Base-by-base conservation (phyloP, 2,797 vertebrate genomes). In the Psittacula echo region DNA sequence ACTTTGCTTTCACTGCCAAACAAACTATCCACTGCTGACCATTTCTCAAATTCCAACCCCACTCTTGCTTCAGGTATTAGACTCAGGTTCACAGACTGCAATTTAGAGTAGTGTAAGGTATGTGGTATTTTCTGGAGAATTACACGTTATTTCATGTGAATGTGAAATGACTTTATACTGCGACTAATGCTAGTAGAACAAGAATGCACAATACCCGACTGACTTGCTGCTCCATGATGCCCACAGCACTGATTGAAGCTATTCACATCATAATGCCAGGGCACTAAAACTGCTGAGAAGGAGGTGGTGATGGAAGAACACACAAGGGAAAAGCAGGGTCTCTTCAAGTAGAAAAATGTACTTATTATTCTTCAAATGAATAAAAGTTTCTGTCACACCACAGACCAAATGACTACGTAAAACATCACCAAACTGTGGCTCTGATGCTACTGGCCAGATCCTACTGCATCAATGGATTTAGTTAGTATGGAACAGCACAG, bases 401-500 rank as follows among this genome's bases (percentile, higher is more conserved):
- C 47, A 21, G 34, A 32, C 41, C 34, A 82, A 82, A 73, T 11
- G 14, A 27, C 48, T 66, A 42, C 2, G 4, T 51, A 39, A 81
- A 68, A 42, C 37, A 47, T 45, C 64, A 80, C 18, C 24, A 65
- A 54, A 68, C 34, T 19, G n/a, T 16, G 51, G 29, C 30, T 67
- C 53, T 53, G 67, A 65, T 60, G 50, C 66, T 32, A 53, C 54
- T n/a, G 34, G n/a, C 47, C 75, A 80, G 71, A 47, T 42, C 34
- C 32, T 53, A n/a, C 50, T 8, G n/a, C 41, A 54, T 22, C 1
- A 1, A 41, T 44, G 20, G 30, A 23, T 81, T 75, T 48, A 19
- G n/a, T 58, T n/a, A 39, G 14, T 6, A 58, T 5, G 13, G 11
- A 82, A 64, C 61, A 65, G 44, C n/a, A 58, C 0, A 0, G 17